phyloP scores from a whole-genome alignment of 2,888 invertebrate species.

The Apotomis turbidana region DNA sequence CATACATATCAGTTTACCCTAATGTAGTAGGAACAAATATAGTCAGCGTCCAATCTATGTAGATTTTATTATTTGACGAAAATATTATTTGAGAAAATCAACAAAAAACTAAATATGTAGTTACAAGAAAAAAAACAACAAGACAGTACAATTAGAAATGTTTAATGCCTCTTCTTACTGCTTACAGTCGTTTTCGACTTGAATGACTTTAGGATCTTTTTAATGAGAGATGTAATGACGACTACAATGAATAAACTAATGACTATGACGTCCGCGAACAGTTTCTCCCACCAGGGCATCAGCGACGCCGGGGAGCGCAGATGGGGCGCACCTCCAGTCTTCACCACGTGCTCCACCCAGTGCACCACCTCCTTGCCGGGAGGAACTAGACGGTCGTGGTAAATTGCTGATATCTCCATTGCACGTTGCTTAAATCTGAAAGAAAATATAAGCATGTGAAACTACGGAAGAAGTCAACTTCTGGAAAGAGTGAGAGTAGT shows the following conservation, averaged over 20 bases:
- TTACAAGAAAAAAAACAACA: not conserved
- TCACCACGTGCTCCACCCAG: conserved; percentile 45
- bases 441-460: not conserved
- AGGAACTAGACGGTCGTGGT: conserved; percentile 48
- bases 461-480: too few species aligned
- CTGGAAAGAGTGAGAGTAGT: too few species aligned
- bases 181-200: not conserved
- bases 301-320: conserved; percentile 45
- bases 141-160: not conserved
- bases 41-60: too few species aligned
- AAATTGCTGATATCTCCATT: conserved; percentile 48
- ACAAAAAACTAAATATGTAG: too few species aligned
- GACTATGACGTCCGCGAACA: conserved; percentile 42
- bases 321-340: conserved; percentile 44
- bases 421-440: conserved; percentile 43
- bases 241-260: conserved; percentile 8
- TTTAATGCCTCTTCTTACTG: conserved; percentile 19
- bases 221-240: not conserved
- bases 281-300: conserved; percentile 44
- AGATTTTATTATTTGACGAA: too few species aligned
- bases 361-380: conserved; percentile 47
- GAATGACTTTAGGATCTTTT: not conserved
- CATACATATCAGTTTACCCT: conserved; percentile 37
- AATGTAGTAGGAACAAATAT: conserved; percentile 32
- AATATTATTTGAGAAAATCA: too few species aligned